Evolutionary conservation across 1,140 invertebrate genomes (phyloP), one percentile per base, ranked within the genome.

Genomic region (Drosophila kikkawai): DNA sequence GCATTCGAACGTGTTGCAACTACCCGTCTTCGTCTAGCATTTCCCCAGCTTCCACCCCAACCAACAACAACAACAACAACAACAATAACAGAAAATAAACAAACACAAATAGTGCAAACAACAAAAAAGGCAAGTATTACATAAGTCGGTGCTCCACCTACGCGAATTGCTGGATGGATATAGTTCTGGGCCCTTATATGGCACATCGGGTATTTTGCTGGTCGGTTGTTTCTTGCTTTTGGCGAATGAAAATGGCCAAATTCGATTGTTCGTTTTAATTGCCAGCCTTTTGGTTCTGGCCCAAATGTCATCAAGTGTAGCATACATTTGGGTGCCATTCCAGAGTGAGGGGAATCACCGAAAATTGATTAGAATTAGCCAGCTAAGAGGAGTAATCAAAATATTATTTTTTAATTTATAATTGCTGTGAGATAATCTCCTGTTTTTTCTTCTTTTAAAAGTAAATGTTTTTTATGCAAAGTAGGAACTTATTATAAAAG

Each of bases 81-180:
- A 51, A 61, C n/a, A 34, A 47, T 7, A 36, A 15, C 22, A 17
- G 44, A 53, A 63, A 65, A 47, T 39, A 67, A 73, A 79, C 58
- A 70, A 56, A 70, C 44, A 63, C 61, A 80, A 66, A 63, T 45
- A 48, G 47, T 41, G 53, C 47, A 3, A 80, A 71, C 64, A 87
- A 88, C 65, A 79, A 79, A 79, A 87, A 81, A 88, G 51, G 51
- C 51, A 69, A 90, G 42, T 80, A 63, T 88, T 88, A 90, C 84
- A 88, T 90, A 88, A 88, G 85, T 84, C 70, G 74, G 71, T 71
- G 78, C 84, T 88, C 84, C 84, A 88, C 84, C 84, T 83, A 90
- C 84, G 56, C 42, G 57, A 57, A 47, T 75, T 63, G 58, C 55
- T 60, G 56, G 53, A 39, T 69, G 67, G 61, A 66, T 63, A 61